Percentiles rank a stretch among this genome's conserved stretches.
Conservation (phyloP, 2,888 invertebrate species). For the Notodonta ziczac region DNA sequence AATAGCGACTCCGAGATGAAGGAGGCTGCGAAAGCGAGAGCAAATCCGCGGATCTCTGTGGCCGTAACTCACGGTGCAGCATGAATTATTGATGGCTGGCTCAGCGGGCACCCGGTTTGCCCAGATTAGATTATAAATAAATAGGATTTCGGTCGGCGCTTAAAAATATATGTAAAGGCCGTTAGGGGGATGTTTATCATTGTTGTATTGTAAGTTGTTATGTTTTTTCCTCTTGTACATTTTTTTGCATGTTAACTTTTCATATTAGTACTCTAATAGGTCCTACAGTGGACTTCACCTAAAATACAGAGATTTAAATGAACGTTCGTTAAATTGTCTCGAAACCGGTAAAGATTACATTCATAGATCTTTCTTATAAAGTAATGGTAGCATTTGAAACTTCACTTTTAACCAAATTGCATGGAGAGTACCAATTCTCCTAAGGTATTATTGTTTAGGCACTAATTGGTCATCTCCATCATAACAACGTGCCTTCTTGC, state of each 20-base stretch:
- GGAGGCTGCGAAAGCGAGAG: constrained; percentile 49
- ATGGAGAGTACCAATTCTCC: no score
- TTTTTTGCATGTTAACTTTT: no score
- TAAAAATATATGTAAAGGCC: constrained; percentile 24
- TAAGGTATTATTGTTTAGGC: no score
- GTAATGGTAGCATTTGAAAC: no score
- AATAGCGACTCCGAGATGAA: constrained; percentile 27
- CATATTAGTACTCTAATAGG: no score
- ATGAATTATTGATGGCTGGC: constrained; percentile 74
- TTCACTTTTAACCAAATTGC: no score
- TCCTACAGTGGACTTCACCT: no score
- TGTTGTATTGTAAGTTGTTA: not conserved
- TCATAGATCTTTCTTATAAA: no score
- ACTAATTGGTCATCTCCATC: not conserved
- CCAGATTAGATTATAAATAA: constrained; percentile 44
- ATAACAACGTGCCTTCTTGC: not conserved
- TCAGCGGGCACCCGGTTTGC: constrained; percentile 27
- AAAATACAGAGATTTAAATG: no score
- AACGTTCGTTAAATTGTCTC: no score
- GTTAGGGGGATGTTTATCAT: not conserved
- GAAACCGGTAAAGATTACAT: no score
- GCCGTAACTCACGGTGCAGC: constrained; percentile 62
- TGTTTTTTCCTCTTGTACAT: no score
- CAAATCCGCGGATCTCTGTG: constrained; percentile 61
- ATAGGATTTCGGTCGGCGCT: constrained; percentile 24